Evolutionary conservation across 92 coral and sea anemone species (phyloP).

Genomic region (Actinernus sp.): DNA sequence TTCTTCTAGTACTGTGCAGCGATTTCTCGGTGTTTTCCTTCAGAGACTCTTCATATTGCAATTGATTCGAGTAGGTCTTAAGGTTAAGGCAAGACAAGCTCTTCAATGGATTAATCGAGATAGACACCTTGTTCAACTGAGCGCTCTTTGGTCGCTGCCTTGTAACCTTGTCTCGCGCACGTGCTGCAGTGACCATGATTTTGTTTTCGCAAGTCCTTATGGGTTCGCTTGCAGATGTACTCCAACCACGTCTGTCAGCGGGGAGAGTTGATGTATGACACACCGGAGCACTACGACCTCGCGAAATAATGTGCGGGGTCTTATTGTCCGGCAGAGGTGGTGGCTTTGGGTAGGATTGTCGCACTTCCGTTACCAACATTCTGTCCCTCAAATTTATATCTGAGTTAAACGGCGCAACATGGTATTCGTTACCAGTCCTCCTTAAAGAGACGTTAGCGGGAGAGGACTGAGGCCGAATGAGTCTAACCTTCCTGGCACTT

Average conservation of each 20-base stretch:
- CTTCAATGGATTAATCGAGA: slow-evolving; percentile 71
- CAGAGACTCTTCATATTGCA: slow-evolving; percentile 64
- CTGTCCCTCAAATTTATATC: slow-evolving; percentile 53
- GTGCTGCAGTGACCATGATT: slow-evolving; percentile 83
- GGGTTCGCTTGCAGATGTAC: slow-evolving; percentile 77
- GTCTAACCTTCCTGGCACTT: slow-evolving; percentile 59
- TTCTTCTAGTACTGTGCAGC: background rate
- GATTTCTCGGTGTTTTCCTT: slow-evolving; percentile 28
- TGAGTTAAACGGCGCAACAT: slow-evolving; percentile 44
- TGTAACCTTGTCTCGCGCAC: slow-evolving; percentile 68
- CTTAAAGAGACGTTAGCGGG: slow-evolving; percentile 72
- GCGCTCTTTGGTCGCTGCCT: slow-evolving; percentile 90
- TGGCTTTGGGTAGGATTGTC: slow-evolving; percentile 64
- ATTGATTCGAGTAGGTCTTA: slow-evolving; percentile 83
- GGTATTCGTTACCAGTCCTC: slow-evolving; percentile 34
- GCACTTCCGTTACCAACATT: slow-evolving; percentile 57
- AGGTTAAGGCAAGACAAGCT: slow-evolving; percentile 86
- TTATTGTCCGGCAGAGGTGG: slow-evolving; percentile 71
- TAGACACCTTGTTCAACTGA: slow-evolving; percentile 62
- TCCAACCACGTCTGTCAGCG: slow-evolving; percentile 88
- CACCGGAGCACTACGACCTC: slow-evolving; percentile 91
- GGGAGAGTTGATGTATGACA: slow-evolving; percentile 78
- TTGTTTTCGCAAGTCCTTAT: slow-evolving; percentile 73
- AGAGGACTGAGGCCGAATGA: slow-evolving; percentile 90
- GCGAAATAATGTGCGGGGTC: slow-evolving; percentile 63